These are phyloP conservation scores for Drosophila biarmipes DNA, from an alignment of 1,140 invertebrate genomes.

Conservation along the genomic window DNA sequence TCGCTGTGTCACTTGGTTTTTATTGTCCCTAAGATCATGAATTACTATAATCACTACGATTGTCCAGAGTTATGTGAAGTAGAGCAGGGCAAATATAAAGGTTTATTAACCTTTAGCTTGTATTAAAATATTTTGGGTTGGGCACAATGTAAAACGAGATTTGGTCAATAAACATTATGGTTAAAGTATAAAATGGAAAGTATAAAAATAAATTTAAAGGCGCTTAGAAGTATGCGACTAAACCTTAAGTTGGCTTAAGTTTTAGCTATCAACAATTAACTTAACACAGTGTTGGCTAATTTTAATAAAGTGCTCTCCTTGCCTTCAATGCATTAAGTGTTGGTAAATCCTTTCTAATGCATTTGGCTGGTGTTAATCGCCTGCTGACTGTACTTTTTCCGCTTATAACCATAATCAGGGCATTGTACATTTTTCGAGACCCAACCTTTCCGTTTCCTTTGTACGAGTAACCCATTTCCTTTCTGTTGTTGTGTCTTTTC, in stretches of 20 bases:
- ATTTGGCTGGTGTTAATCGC: background rate
- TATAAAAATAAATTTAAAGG: too few relatives aligned
- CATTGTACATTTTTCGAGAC: conserved; percentile 13
- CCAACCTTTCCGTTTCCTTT: conserved; percentile 28
- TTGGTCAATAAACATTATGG: background rate
- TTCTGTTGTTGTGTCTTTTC: conserved; percentile 20
- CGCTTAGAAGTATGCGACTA: too few relatives aligned
- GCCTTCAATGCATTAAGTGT: background rate
- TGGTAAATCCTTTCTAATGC: background rate
- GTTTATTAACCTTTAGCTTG: background rate
- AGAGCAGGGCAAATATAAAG: conserved; percentile 2
- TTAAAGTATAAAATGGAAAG: too few relatives aligned
- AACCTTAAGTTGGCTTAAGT: too few relatives aligned
- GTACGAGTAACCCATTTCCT: conserved; percentile 42
- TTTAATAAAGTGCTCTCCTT: too few relatives aligned
- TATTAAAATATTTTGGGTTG: background rate
- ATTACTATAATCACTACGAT: conserved; percentile 47
- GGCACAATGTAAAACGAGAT: background rate
- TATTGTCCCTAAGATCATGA: conserved; percentile 41
- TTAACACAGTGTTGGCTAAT: too few relatives aligned
- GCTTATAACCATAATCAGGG: conserved; percentile 21
- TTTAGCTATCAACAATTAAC: too few relatives aligned
- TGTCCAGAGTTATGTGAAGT: conserved; percentile 28
- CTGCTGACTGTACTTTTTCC: conserved; percentile 13
- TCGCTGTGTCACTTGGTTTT: conserved; percentile 28